Conservation (phyloP, 2,113 vertebrate genomes). For the Elephas maximus region DNA sequence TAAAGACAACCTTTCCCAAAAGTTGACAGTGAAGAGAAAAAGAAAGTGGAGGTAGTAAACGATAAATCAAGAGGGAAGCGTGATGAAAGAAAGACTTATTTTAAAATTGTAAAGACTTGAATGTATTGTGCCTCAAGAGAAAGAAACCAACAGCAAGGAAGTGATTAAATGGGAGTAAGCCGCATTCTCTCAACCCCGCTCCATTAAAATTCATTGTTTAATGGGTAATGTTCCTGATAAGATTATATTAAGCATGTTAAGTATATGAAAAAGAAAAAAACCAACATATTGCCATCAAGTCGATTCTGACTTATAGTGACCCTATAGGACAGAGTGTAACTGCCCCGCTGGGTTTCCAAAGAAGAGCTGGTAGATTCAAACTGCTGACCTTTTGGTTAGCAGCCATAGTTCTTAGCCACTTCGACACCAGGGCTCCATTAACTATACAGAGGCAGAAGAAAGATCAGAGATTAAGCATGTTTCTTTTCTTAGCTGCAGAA, state of each 20-base stretch:
- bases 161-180: not conserved
- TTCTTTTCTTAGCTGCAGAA: slow-evolving; percentile 1
- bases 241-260: not conserved
- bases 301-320: too few relatives aligned
- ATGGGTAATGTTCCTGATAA: not conserved
- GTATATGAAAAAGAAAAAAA: not conserved
- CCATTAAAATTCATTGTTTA: not conserved
- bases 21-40: not conserved
- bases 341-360: too few relatives aligned
- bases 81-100: not conserved
- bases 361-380: too few relatives aligned
- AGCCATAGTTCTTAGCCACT: too few relatives aligned
- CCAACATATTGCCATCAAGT: too few relatives aligned
- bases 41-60: not conserved
- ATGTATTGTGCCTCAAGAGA: not conserved
- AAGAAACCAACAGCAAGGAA: not conserved
- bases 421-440: too few relatives aligned
- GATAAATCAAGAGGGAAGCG: not conserved
- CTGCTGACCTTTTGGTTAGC: too few relatives aligned
- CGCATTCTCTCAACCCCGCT: not conserved
- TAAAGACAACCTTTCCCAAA: not conserved
- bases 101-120: not conserved
- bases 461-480: not conserved
- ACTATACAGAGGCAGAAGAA: not conserved
- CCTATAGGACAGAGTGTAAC: too few relatives aligned